A percentile compares a stretch with the other conserved stretches of the same genome.
phyloP scores from a whole-genome alignment of 2,888 invertebrate genomes.

The Odontocerum albicorne region DNA sequence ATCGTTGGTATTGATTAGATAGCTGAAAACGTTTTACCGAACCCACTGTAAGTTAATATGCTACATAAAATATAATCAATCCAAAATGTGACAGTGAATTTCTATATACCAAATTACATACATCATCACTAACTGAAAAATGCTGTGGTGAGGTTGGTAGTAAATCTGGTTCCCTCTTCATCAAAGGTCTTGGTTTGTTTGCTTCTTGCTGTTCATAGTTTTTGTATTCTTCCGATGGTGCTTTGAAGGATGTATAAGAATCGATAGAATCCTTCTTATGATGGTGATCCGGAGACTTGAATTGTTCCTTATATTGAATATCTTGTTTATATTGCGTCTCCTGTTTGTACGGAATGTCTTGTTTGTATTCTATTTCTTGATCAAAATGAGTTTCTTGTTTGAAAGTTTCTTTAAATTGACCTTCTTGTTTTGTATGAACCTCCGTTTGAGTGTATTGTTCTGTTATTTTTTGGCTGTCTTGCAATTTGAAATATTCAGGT shows the following conservation, averaged over 20 bases:
- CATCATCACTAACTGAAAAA: constrained; percentile 23
- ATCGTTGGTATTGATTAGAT: too few relatives aligned
- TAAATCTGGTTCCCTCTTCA: constrained; percentile 33
- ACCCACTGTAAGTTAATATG: too few relatives aligned
- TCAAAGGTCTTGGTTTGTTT: constrained; percentile 24
- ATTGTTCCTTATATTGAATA: constrained; percentile 25
- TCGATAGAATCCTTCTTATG: constrained; percentile 16
- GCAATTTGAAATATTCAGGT: constrained; percentile 39
- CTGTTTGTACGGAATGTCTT: constrained; percentile 35
- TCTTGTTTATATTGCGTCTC: constrained; percentile 10
- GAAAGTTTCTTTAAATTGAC: too few relatives aligned
- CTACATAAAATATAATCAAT: too few relatives aligned
- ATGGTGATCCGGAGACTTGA: constrained; percentile 24
- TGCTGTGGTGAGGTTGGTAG: constrained; percentile 33
- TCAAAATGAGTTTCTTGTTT: constrained; percentile 31
- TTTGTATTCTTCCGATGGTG: constrained; percentile 17
- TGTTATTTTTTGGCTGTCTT: constrained; percentile 8
- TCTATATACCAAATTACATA: background rate
- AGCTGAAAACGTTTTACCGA: too few relatives aligned
- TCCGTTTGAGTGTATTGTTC: constrained; percentile 20
- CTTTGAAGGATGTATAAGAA: constrained; percentile 13
- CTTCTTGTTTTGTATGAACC: constrained; percentile 14
- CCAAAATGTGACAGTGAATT: too few relatives aligned
- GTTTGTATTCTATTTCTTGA: constrained; percentile 23
- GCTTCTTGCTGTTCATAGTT: constrained; percentile 19